Base-by-base conservation (phyloP, 64 coral and sea anemone species). In the Montipora foliosa region DNA sequence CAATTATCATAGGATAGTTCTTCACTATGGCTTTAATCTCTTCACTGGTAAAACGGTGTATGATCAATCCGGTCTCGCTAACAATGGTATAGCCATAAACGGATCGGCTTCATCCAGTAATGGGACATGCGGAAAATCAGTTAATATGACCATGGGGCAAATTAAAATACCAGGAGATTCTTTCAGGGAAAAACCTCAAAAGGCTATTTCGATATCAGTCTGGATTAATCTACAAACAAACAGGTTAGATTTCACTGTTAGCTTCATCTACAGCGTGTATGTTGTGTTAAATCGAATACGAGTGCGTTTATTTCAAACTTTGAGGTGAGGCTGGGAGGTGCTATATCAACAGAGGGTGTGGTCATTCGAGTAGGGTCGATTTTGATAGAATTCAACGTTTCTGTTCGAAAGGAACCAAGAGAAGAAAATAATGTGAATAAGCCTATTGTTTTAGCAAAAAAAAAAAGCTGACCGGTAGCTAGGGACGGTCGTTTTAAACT, bases 31-130 rank as follows among this genome's bases (percentile, higher is more conserved):
- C 2, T 98, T 98, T 79, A 89, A 98, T 37, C 47, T 93, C 46
- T 94, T 91, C 76, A 89, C 95, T 44, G 94, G 89, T 2, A 49
- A 88, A 61, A 76, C 82, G 1, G 91, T 95, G 9, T 95, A 93
- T 47, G 97, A 98, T 73, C 97, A 98, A 47, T 98, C 97, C 2
- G 97, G 97, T 13, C 83, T 98, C 8, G 97, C 94, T 13, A 98
- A 98, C 75, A 98, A 98, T 79, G 97, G 97, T 48, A 12, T 89
- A 15, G 88, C 90, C 16, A 79, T 98, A 16, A 93, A 96, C 72
- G 82, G 78, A 1, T 89, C 88, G 4, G 77, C 88, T 17, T 19
- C 79, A 2, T 88, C 79, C 9, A 76, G 16, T 44, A 70, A 83
- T 2, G 97, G 97, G 5, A 91, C 93, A 77, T 98, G 97, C 60